Conservation (phyloP, 1,140 invertebrate genomes). For the Bactericera cockerelli region DNA sequence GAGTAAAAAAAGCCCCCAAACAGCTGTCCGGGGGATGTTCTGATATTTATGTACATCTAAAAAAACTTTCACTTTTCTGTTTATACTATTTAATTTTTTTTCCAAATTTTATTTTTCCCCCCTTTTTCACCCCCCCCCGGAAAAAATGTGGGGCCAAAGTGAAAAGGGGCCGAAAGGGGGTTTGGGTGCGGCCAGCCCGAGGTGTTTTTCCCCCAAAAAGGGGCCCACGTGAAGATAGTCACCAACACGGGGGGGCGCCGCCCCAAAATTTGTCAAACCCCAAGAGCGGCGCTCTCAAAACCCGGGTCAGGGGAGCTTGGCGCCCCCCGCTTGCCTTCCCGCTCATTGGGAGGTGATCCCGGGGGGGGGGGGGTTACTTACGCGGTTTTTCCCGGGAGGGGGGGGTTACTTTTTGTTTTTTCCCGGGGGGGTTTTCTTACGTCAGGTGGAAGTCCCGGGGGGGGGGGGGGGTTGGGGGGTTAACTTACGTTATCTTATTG, state of each 20-base stretch:
- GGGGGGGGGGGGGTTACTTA: background rate
- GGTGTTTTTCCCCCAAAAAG: constrained; percentile 57
- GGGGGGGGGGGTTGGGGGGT: background rate
- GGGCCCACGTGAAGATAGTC: constrained; percentile 65
- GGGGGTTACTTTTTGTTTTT: too few species aligned
- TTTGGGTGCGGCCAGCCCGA: constrained; percentile 73
- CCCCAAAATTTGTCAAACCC: constrained; percentile 45
- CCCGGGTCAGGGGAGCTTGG: constrained; percentile 14
- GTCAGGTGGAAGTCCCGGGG: background rate
- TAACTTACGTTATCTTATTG: too few species aligned
- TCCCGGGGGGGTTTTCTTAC: too few species aligned
- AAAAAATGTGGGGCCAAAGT: constrained; percentile 77
- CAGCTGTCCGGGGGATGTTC: too few species aligned
- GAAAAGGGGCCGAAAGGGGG: constrained; percentile 61
- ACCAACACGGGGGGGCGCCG: constrained; percentile 52
- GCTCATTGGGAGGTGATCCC: constrained; percentile 47
- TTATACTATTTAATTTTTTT: too few species aligned
- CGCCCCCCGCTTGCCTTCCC: constrained; percentile 44
- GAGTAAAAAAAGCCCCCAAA: too few species aligned
- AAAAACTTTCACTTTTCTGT: too few species aligned
- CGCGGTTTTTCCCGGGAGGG: background rate
- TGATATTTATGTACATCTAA: too few species aligned
- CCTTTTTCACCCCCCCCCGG: too few species aligned
- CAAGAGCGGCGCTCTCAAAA: constrained; percentile 30
- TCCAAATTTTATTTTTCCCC: too few species aligned